Conservation (phyloP, 2,888 invertebrate genomes). For the Melinopterus prodromus region DNA sequence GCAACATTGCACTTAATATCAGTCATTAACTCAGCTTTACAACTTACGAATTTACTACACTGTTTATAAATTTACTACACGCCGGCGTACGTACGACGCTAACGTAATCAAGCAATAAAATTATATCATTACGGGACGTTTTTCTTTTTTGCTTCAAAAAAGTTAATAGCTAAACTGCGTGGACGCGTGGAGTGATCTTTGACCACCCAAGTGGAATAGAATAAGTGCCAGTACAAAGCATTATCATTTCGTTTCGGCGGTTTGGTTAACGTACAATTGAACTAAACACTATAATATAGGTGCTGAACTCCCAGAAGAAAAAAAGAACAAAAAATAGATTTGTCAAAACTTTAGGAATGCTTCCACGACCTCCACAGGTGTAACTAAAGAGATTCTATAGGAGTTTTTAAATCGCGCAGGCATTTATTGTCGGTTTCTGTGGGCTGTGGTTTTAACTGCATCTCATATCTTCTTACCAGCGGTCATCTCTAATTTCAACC, state of each 20-base stretch:
- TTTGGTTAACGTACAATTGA: not conserved
- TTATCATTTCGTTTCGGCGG: not conserved
- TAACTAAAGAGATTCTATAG: not conserved
- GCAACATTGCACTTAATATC: not conserved
- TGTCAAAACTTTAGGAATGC: no score
- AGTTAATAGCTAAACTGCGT: constrained; percentile 4
- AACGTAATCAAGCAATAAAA: not conserved
- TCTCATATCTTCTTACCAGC: constrained; percentile 4
- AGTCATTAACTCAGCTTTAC: not conserved
- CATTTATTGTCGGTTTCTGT: not conserved
- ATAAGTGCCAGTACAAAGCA: not conserved
- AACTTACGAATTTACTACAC: constrained; percentile 4
- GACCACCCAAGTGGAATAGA: not conserved
- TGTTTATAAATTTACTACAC: constrained; percentile 4
- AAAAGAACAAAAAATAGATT: not conserved
- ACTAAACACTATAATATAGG: no score
- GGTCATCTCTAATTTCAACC: constrained; percentile 18
- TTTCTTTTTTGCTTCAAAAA: not conserved
- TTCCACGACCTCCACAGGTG: not conserved
- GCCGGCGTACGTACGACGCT: not conserved
- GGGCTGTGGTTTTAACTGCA: constrained; percentile 7
- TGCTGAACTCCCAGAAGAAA: not conserved
- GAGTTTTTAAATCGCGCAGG: not conserved
- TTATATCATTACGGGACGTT: not conserved
- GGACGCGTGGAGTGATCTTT: not conserved